A percentile compares a stretch with the other conserved stretches of the same genome.
phyloP scores from a whole-genome alignment of 2,888 invertebrate genomes.

The Synanthedon vespiformis region DNA sequence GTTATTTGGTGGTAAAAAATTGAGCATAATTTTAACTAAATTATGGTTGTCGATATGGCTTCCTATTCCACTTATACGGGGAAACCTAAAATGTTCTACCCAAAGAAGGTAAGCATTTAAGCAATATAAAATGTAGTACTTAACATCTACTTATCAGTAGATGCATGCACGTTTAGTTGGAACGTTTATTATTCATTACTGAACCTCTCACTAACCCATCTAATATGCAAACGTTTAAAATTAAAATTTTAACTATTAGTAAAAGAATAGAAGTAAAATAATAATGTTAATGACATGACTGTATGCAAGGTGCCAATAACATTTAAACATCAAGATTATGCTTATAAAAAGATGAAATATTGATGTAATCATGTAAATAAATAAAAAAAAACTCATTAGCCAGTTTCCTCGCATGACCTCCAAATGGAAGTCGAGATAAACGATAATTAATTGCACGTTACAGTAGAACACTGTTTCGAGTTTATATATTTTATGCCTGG shows the following conservation, averaged over 20 bases:
- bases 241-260: too few species aligned
- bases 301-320: not conserved
- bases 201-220: too few species aligned
- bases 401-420: constrained; percentile 4
- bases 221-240: too few species aligned
- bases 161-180: too few species aligned
- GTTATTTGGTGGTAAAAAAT: constrained; percentile 43
- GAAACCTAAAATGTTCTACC: constrained; percentile 66
- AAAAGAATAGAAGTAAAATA: not conserved
- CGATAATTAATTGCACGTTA: constrained; percentile 3
- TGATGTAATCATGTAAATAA: not conserved
- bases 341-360: constrained; percentile 1
- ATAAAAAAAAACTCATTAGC: constrained; percentile 4
- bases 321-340: not conserved
- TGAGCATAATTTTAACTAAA: constrained; percentile 45
- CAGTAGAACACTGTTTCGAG: too few species aligned
- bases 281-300: not conserved
- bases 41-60: constrained; percentile 69
- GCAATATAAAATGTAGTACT: not conserved
- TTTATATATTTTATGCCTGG: too few species aligned
- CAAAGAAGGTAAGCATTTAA: constrained; percentile 55
- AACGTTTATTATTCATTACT: too few species aligned
- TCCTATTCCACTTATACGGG: constrained; percentile 63
- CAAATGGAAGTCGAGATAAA: constrained; percentile 3
- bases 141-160: not conserved